These are phyloP conservation scores for Drosophila aff. DNA, from an alignment of 1,140 invertebrate species.

Conservation along the genomic window DNA sequence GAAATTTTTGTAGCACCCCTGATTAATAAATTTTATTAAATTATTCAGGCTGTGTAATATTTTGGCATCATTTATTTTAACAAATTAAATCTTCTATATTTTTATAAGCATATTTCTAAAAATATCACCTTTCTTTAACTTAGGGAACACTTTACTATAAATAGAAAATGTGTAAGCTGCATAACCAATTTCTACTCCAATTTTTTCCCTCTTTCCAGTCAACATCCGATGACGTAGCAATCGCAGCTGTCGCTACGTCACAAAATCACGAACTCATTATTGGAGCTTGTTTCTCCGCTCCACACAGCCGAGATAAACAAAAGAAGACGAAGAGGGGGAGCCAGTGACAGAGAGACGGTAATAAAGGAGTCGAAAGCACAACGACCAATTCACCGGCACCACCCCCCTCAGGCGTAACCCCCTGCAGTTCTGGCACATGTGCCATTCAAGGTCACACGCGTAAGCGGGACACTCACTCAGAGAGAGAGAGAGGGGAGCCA, in stretches of 20 bases:
- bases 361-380: constrained; percentile 11
- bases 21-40: too few species aligned
- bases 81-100: too few species aligned
- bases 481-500: neutral
- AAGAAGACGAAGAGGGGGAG: neutral
- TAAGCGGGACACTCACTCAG: constrained; percentile 40
- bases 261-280: constrained; percentile 30
- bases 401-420: constrained; percentile 1
- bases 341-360: neutral
- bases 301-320: constrained; percentile 2
- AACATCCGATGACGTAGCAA: constrained; percentile 11
- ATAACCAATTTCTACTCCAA: neutral
- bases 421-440: constrained; percentile 74
- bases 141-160: neutral
- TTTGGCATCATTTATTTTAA: too few species aligned
- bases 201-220: neutral
- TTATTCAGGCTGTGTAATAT: too few species aligned
- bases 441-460: constrained; percentile 63
- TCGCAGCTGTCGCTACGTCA: constrained; percentile 22
- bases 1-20: too few species aligned
- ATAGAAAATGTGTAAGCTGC: constrained; percentile 9
- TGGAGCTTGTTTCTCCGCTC: constrained; percentile 17
- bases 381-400: constrained; percentile 14
- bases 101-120: too few species aligned
- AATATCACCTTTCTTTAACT: neutral